These are phyloP conservation scores for Apodemia duryi DNA, from an alignment of 2,888 invertebrate genomes.

Conservation along the genomic window DNA sequence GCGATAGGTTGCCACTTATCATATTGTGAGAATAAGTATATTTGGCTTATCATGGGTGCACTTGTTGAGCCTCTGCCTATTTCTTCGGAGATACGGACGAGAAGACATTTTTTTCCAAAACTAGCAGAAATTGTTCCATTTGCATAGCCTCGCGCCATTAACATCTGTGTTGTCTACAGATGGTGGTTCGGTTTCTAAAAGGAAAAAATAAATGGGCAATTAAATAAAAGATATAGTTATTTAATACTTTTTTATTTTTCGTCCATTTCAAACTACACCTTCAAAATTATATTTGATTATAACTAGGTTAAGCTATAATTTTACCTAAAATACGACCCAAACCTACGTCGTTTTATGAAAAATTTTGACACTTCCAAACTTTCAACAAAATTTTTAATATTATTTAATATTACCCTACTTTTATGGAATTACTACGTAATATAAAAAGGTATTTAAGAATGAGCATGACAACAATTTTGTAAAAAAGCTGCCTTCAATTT, in stretches of 20 bases:
- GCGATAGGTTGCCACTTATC: too few species aligned
- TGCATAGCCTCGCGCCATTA: too few species aligned
- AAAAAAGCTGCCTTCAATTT: neutral
- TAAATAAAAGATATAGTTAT: constrained; percentile 37
- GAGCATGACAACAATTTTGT: neutral
- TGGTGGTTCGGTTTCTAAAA: too few species aligned
- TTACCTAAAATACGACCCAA: constrained; percentile 64
- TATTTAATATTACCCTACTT: constrained; percentile 54
- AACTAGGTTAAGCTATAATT: constrained; percentile 76
- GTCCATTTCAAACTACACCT: constrained; percentile 78
- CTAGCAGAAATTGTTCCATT: too few species aligned
- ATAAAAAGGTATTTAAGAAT: constrained; percentile 29
- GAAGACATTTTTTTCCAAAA: too few species aligned
- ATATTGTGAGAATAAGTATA: too few species aligned
- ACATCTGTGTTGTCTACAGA: too few species aligned
- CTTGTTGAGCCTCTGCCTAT: too few species aligned
- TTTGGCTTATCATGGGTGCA: too few species aligned
- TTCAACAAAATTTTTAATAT: constrained; percentile 51
- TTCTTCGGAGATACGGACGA: too few species aligned
- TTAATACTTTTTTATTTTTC: constrained; percentile 68
- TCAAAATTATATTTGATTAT: constrained; percentile 76
- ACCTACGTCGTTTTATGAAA: constrained; percentile 56
- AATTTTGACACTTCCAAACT: constrained; percentile 72
- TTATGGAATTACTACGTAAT: constrained; percentile 62
- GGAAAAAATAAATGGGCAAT: too few species aligned